Evolutionary conservation across 1,140 invertebrate species (phyloP), one percentile per base, ranked within the genome.

Genomic region (Temnothorax longispinosus): DNA sequence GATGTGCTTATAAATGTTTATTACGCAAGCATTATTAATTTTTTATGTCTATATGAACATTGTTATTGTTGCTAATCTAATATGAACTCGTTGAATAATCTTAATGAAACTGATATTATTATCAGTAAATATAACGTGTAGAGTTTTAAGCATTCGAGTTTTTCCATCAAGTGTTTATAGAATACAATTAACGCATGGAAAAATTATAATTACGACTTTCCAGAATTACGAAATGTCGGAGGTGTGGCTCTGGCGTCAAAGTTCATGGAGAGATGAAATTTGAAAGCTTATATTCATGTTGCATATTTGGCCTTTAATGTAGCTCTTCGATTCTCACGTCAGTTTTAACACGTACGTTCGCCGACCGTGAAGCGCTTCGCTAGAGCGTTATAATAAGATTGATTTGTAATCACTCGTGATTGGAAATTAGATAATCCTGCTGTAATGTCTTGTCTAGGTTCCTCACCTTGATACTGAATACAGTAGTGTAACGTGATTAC

Each of bases 381-480:
- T 72, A 72, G 80, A 72, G 67, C 67, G 67, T 82, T 81, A 72
- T 82, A 82, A 82, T 82, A 82, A 82, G 80, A 72, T 82, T 82
- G 38, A 82, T 18, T 72, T 27, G 0, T 11, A 81, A 15, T 81
- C 21, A 47, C 47, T 71, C 50, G 38, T 72, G 65, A 82, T 82
- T 82, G 27, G 27, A 82, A 82, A 74, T 82, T 82, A 82, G 52
- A 82, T 82, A 47, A 82, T 82, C 67, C 27, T 21, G 27, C 67
- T 47, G 44, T 82, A 58, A 72, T 82, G 38, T 41, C 65, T 58
- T 54, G 15, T 35, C 15, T n/a, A 74, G 41, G 38, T 27, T 27
- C 65, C 65, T 44, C 15, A 44, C 44, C 18, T 35, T 18, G 11
- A 11, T 8, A 21, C 32, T 38, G n/a, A 69, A 67, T 50, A n/a